Conservation (phyloP, 1,140 invertebrate species). For the Pinna nobilis region DNA sequence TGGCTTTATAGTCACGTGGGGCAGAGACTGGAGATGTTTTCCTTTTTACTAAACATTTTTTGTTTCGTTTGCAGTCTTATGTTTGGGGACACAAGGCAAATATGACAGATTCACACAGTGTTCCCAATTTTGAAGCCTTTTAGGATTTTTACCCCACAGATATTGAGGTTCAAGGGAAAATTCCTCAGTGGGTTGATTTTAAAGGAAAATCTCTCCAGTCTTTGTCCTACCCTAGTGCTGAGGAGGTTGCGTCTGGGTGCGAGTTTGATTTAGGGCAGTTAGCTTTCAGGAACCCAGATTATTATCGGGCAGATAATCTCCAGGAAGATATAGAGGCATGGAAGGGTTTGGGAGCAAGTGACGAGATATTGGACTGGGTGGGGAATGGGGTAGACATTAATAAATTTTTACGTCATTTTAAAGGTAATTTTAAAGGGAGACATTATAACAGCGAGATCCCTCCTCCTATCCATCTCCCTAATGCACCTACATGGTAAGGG, state of each 20-base stretch:
- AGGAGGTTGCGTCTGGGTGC: background rate
- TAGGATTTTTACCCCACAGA: constrained; percentile 12
- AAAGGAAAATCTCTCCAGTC: constrained; percentile 7
- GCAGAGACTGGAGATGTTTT: no score
- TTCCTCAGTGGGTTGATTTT: background rate
- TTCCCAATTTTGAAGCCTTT: no score
- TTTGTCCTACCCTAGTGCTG: background rate
- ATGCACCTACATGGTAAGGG: no score
- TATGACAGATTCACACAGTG: no score
- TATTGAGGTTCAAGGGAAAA: background rate
- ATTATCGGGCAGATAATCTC: constrained; percentile 16
- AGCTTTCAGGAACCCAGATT: constrained; percentile 17
- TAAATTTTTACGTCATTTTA: constrained; percentile 3
- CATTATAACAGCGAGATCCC: background rate
- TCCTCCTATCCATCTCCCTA: background rate
- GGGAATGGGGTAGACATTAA: constrained; percentile 20
- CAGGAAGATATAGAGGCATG: constrained; percentile 17
- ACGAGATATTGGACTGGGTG: constrained; percentile 17
- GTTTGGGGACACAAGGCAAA: no score
- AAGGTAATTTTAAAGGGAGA: constrained; percentile 17
- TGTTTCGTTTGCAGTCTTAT: no score
- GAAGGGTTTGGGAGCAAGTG: constrained; percentile 3
- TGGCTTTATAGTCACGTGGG: no score
- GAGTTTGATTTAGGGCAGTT: constrained; percentile 20
- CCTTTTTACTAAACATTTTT: no score